These are phyloP conservation scores for Scartelaos histophorus DNA, from an alignment of 2,113 vertebrate genomes.

Conservation along the genomic window DNA sequence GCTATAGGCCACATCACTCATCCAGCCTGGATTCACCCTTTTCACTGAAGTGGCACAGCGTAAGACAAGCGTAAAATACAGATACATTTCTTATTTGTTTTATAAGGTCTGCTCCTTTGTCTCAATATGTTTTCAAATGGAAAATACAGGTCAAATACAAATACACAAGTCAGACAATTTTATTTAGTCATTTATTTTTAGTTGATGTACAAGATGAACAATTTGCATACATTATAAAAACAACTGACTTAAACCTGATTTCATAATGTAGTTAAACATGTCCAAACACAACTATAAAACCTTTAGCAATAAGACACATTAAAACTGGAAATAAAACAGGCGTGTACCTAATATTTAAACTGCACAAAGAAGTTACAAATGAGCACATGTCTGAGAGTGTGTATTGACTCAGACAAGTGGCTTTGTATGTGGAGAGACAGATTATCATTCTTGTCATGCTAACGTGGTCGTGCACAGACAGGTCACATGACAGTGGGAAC, in stretches of 20 bases:
- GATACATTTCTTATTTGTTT: neutral
- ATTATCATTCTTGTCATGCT: slow-evolving; percentile 29
- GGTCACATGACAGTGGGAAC: slow-evolving; percentile 13
- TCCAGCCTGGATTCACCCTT: neutral
- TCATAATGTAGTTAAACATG: neutral
- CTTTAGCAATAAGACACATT: neutral
- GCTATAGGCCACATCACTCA: neutral
- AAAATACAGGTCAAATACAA: neutral
- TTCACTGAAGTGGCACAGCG: neutral
- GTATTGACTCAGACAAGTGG: slow-evolving; percentile 17
- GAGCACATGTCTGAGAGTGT: slow-evolving; percentile 20
- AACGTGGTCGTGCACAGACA: slow-evolving; percentile 19
- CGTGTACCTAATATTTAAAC: neutral
- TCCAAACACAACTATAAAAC: neutral
- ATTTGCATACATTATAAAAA: neutral
- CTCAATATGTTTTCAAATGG: neutral
- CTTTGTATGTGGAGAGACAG: slow-evolving; percentile 5
- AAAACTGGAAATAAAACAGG: neutral
- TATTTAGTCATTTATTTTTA: neutral
- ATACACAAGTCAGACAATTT: neutral
- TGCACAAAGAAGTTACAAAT: slow-evolving; percentile 7
- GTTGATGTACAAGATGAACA: neutral
- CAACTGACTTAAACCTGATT: neutral
- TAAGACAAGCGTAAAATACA: neutral
- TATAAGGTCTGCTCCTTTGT: neutral